phyloP scores from a whole-genome alignment of 2,113 vertebrate species.

The Miniopterus natalensis region DNA sequence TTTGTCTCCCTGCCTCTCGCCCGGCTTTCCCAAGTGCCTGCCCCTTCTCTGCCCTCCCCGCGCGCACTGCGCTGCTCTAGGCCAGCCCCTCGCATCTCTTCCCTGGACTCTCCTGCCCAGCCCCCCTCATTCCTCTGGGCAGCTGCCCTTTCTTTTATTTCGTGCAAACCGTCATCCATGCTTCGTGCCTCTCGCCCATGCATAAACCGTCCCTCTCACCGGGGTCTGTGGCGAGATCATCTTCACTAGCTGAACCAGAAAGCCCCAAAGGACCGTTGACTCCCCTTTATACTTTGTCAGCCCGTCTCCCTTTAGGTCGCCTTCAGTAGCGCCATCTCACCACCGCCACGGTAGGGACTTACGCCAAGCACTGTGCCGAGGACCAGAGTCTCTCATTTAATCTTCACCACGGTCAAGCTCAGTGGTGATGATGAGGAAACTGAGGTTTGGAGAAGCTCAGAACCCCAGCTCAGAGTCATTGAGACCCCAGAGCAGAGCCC shows the following conservation, averaged over 20 bases:
- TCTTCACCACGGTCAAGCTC: not conserved
- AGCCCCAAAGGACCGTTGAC: not conserved
- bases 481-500: not conserved
- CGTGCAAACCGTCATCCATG: not conserved
- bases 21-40: not conserved
- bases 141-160: not conserved
- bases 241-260: not conserved
- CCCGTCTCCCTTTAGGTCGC: not conserved
- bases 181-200: not conserved
- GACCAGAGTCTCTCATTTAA: not conserved
- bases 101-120: not conserved
- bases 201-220: not conserved
- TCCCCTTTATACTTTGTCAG: not conserved
- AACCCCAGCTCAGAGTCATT: not conserved
- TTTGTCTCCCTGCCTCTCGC: not conserved
- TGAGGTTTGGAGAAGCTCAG: not conserved
- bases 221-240: not conserved
- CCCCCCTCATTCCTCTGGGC: not conserved
- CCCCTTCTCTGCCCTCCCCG: accelerated
- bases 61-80: not conserved
- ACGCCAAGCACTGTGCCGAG: not conserved
- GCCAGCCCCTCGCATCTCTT: not conserved
- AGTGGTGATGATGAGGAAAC: not conserved
- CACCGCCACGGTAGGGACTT: not conserved
- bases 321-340: not conserved